phyloP scores from a whole-genome alignment of 2,797 vertebrate species.

The Aphelocoma californica region DNA sequence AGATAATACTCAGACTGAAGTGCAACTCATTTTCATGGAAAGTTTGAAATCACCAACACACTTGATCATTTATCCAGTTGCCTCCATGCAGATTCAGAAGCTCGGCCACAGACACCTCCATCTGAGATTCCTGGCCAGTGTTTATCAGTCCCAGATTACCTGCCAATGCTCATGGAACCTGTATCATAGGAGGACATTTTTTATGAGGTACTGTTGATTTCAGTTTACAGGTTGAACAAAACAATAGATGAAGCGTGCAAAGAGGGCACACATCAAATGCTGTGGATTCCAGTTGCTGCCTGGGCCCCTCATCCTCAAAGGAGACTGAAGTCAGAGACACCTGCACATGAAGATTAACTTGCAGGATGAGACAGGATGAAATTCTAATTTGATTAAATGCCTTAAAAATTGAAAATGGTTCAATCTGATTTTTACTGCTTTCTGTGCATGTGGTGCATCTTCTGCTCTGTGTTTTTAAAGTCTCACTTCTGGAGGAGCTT shows the following conservation, averaged over 20 bases:
- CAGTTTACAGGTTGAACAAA: background rate
- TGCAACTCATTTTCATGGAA: background rate
- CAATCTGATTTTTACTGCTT: background rate
- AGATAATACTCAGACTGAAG: background rate
- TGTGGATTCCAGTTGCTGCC: background rate
- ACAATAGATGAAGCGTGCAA: background rate
- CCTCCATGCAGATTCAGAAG: background rate
- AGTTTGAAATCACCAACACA: background rate
- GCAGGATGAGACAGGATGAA: background rate
- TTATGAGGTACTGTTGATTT: background rate
- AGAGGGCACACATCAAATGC: background rate
- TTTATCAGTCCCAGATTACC: background rate
- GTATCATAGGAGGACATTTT: background rate
- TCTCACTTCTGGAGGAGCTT: background rate
- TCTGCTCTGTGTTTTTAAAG: background rate
- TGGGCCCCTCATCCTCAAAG: background rate
- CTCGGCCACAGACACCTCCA: background rate
- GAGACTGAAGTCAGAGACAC: background rate
- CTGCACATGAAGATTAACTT: background rate
- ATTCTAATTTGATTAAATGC: background rate
- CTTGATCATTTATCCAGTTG: background rate
- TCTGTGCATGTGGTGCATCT: background rate
- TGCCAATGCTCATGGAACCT: background rate
- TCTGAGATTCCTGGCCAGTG: background rate
- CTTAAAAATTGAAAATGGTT: background rate